A percentile compares a stretch with the other conserved stretches of the same genome.
phyloP scores from a whole-genome alignment of 2,797 vertebrate genomes.

The Thalassophryne amazonica region DNA sequence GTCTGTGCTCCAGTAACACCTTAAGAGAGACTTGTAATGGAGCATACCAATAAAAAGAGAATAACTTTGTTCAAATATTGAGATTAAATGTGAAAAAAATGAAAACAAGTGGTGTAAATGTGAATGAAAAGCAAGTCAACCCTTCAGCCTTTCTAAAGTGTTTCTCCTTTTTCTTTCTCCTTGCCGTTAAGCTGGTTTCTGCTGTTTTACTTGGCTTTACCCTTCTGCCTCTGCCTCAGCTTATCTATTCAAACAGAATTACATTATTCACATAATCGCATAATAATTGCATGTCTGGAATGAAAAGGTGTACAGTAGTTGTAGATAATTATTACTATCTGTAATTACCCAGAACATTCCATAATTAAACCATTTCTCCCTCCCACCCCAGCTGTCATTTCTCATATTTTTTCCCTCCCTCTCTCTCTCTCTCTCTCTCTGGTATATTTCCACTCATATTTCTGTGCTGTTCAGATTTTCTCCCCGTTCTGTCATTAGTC shows the following conservation, averaged over 20 bases:
- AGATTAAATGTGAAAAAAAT: constrained; percentile 3
- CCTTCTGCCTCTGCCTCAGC: constrained; percentile 11
- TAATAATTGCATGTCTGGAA: constrained; percentile 47
- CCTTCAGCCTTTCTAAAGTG: background rate
- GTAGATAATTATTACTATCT: constrained; percentile 47
- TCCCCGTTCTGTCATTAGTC: constrained; percentile 35
- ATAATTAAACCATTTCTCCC: constrained; percentile 26
- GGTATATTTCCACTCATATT: constrained; percentile 45
- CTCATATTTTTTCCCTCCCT: constrained; percentile 37
- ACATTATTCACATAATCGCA: constrained; percentile 49
- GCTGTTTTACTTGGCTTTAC: constrained; percentile 31
- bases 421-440: constrained; percentile 13
- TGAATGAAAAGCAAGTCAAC: too few species aligned
- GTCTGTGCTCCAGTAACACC: too few species aligned
- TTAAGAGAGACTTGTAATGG: too few species aligned
- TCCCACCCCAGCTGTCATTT: constrained; percentile 22
- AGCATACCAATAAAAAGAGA: too few species aligned
- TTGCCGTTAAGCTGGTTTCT: background rate
- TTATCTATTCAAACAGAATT: constrained; percentile 34
- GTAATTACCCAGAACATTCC: constrained; percentile 57
- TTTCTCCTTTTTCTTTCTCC: background rate
- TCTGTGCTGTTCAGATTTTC: constrained; percentile 14
- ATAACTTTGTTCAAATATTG: too few species aligned
- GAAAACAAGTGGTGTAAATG: constrained; percentile 4
- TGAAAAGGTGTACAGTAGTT: constrained; percentile 55